Conservation (phyloP, 2,113 vertebrate genomes). For the Conger conger region DNA sequence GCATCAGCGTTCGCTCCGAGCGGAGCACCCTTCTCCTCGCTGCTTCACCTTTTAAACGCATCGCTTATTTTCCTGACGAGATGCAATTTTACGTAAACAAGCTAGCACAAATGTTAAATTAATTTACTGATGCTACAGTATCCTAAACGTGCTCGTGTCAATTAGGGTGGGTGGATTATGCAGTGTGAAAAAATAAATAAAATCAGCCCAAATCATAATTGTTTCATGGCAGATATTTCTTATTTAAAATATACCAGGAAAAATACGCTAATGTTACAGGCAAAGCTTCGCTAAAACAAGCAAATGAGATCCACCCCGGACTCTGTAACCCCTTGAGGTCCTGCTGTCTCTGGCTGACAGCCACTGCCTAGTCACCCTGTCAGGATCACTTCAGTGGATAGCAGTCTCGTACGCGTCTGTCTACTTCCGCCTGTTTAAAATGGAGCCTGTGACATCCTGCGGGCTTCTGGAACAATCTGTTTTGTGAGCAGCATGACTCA, state of each 20-base stretch:
- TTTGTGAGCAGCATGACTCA: not conserved
- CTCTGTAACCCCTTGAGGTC: not conserved
- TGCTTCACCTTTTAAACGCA: too few relatives aligned
- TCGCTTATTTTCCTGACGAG: not conserved
- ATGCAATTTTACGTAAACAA: not conserved
- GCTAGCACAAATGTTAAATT: not conserved
- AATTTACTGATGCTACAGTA: not conserved
- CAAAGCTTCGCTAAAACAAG: not conserved
- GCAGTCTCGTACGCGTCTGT: not conserved
- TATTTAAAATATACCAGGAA: too few relatives aligned
- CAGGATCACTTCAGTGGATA: not conserved
- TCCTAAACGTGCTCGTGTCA: not conserved
- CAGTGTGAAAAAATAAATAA: not conserved
- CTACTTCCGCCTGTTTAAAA: slow-evolving; percentile 1
- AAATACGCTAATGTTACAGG: not conserved
- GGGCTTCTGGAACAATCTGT: slow-evolving; percentile 5
- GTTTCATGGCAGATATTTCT: not conserved
- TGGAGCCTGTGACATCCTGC: not conserved
- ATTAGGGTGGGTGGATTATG: not conserved
- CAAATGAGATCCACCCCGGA: not conserved
- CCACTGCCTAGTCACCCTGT: not conserved
- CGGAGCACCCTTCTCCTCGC: not conserved
- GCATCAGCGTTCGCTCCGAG: not conserved
- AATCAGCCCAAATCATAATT: not conserved
- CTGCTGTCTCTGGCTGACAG: not conserved